phyloP scores from a whole-genome alignment of 2,113 vertebrate genomes.

The Xiphias gladius region DNA sequence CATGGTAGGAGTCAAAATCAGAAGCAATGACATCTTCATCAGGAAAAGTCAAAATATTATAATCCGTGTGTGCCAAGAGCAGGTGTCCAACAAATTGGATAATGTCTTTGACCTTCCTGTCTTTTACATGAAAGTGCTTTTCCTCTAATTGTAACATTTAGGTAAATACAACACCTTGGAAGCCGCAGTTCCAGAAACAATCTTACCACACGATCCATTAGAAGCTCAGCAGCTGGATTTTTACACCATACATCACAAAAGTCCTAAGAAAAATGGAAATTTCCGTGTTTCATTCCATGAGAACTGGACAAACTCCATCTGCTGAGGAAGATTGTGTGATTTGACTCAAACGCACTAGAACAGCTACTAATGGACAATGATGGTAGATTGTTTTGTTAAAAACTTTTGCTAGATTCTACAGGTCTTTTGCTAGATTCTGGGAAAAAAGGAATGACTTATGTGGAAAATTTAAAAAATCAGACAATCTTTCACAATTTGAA shows the following conservation, averaged over 20 bases:
- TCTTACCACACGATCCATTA: background rate
- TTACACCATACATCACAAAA: too few relatives aligned
- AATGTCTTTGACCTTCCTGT: too few relatives aligned
- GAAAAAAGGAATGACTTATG: too few relatives aligned
- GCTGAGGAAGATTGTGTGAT: background rate
- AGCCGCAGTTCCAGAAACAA: background rate
- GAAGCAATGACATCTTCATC: background rate
- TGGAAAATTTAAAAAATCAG: too few relatives aligned
- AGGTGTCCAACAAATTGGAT: too few relatives aligned
- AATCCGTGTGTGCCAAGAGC: background rate
- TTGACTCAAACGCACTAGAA: background rate
- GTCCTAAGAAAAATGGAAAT: background rate
- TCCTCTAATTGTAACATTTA: background rate
- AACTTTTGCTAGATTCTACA: too few relatives aligned
- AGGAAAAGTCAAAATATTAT: background rate
- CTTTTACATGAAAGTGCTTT: too few relatives aligned
- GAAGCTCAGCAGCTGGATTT: background rate
- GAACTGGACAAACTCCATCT: background rate
- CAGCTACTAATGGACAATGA: background rate
- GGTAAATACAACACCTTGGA: background rate
- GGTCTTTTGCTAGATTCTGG: background rate
- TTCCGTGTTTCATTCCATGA: background rate
- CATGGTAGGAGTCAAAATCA: background rate
- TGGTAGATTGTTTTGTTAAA: too few relatives aligned
- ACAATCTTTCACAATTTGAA: too few relatives aligned